A percentile compares a stretch with the other conserved stretches of the same genome.
These are phyloP conservation scores for Drosophila parthenogenetica DNA, from an alignment of 2,888 invertebrate genomes.

Conservation along the genomic window DNA sequence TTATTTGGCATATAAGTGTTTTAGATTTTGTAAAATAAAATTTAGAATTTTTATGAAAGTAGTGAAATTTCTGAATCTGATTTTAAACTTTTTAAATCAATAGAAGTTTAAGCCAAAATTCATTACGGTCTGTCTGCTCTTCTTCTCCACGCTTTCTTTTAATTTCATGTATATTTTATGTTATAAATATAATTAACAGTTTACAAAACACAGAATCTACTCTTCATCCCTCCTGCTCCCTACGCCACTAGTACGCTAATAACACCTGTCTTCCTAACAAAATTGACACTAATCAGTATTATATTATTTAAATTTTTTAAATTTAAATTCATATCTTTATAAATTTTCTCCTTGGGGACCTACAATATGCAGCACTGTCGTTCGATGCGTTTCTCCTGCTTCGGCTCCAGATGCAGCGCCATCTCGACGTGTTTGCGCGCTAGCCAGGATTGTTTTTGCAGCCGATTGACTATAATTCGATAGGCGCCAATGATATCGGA, in stretches of 20 bases:
- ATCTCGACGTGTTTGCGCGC: conserved; percentile 84
- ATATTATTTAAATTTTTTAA: conserved; percentile 16
- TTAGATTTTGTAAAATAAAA: background rate
- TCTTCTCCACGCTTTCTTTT: background rate
- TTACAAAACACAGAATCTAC: conserved; percentile 54
- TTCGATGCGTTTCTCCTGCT: conserved; percentile 80
- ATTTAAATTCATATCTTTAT: conserved; percentile 47
- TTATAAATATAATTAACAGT: conserved; percentile 56
- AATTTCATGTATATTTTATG: conserved; percentile 14
- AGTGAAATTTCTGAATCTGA: too few relatives aligned
- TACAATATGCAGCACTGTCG: conserved; percentile 83
- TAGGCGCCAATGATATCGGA: conserved; percentile 90
- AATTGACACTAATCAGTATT: conserved; percentile 47
- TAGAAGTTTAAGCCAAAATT: background rate
- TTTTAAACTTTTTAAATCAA: too few relatives aligned
- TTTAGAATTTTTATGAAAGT: background rate
- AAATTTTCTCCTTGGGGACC: conserved; percentile 18
- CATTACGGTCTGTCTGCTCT: too few relatives aligned
- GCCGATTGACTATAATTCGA: conserved; percentile 88
- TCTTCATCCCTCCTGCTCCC: conserved; percentile 6
- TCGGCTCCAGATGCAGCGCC: conserved; percentile 83
- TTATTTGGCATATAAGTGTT: conserved; percentile 1
- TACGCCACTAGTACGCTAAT: conserved; percentile 23
- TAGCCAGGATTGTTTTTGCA: conserved; percentile 85
- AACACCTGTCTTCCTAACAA: conserved; percentile 8